Conservation (phyloP, 2,113 vertebrate species). For the Hirundichthys speculiger region DNA sequence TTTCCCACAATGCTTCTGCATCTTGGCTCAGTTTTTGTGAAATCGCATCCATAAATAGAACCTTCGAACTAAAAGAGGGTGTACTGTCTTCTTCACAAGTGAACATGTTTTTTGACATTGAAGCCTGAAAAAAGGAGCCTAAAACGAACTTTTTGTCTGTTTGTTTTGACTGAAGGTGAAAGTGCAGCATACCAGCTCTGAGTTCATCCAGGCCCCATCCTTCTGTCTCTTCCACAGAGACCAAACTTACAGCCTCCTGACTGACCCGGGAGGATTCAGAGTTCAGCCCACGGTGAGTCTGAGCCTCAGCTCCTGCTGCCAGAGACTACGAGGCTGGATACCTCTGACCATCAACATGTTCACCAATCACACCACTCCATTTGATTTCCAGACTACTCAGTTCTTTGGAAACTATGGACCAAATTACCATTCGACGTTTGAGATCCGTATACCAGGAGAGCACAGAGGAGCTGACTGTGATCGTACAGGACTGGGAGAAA, state of each 20-base stretch:
- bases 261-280: background rate
- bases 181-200: background rate
- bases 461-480: conserved; percentile 12
- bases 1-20: too few relatives aligned
- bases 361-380: background rate
- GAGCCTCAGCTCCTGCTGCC: background rate
- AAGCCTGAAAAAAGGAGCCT: too few relatives aligned
- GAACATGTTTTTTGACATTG: too few relatives aligned
- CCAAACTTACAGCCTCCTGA: conserved; percentile 12
- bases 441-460: background rate
- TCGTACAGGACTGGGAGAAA: conserved; percentile 1
- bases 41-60: background rate
- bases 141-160: too few relatives aligned
- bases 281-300: conserved; percentile 29
- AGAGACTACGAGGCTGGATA: background rate
- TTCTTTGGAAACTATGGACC: conserved; percentile 24
- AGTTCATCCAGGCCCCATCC: conserved; percentile 5
- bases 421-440: conserved; percentile 27
- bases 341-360: background rate
- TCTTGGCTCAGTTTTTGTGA: too few relatives aligned
- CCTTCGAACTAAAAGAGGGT: too few relatives aligned
- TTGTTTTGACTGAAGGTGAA: conserved; percentile 17
- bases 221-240: background rate
- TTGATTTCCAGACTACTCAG: background rate
- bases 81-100: background rate